These are phyloP conservation scores for Muscicapa adusta DNA, from an alignment of 2,113 vertebrate species.

Conservation along the genomic window DNA sequence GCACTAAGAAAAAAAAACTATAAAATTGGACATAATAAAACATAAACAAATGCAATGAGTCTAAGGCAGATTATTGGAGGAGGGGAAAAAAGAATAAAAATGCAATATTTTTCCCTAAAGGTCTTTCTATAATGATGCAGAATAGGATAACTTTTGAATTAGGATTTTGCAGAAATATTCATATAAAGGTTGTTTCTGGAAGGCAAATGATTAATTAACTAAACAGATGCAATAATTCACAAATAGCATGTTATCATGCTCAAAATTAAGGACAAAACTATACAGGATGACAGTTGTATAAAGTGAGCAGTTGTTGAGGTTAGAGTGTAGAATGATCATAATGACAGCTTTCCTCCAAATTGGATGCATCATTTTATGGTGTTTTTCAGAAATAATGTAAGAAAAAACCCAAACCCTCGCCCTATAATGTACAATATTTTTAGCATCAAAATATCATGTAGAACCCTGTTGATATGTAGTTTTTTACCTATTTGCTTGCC, in stretches of 20 bases:
- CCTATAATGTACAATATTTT: background rate
- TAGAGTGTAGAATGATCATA: background rate
- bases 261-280: background rate
- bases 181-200: background rate
- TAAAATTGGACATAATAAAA: background rate
- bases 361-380: background rate
- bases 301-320: background rate
- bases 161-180: background rate
- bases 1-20: background rate
- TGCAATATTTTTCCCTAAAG: background rate
- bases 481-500: background rate
- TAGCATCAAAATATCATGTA: background rate
- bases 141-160: background rate
- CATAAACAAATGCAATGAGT: background rate
- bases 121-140: background rate
- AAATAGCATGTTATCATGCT: background rate
- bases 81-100: background rate
- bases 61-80: background rate
- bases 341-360: background rate
- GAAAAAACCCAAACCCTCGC: background rate
- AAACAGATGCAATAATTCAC: background rate
- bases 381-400: background rate
- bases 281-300: background rate
- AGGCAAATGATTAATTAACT: background rate
- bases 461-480: fast-evolving